Evolutionary conservation across 2,888 invertebrate species (phyloP), one percentile per base, ranked within the genome.

Genomic region (Aphrophora alni): DNA sequence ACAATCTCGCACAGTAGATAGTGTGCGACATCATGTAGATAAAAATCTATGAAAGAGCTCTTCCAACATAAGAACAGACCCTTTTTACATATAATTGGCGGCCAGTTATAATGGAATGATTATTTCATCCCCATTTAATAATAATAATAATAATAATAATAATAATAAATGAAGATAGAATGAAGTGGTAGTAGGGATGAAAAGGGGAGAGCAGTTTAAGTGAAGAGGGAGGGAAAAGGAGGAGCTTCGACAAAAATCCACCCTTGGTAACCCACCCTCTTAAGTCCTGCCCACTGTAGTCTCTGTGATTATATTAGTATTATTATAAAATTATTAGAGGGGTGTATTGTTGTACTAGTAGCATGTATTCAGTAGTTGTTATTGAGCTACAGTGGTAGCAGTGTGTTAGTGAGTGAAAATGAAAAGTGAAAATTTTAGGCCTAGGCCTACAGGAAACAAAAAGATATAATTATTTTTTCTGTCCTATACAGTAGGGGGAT

Each of bases 91-190:
- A 14, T 59, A 59, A 59, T 59, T 59, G 44, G 59, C 59, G 21
- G 59, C 59, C 59, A 59, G 59, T 59, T 59, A 59, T 59, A 59
- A 59, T 59, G 10, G 59, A 59, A 59, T 59, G 59, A 59, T 59
- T 59, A 59, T 59, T 59, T 59, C 59, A 59, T 59, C 59, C 21
- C 59, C 21, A 5, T 59, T 59, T 7, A n/a, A 59, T 21, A 44
- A 44, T 21, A 59, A 21, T 59, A 59, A 44, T 44, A 44, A 44
- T 44, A 44, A 44, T n/a, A n/a, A n/a, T 33, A 33, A 33, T n/a
- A 59, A 59, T 59, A 59, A 59, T 59, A 59, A 59, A 59, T 59
- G 59, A 59, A 59, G 59, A 59, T 59, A 59, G 59, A 59, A 59
- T 21, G 21, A 59, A 3, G 59, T 2, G 21, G n/a, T 59, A 59